Evolutionary conservation across 64 coral and sea anemone species (phyloP), one percentile per base, ranked within the genome.

Genomic region (Pachyseris speciosa): DNA sequence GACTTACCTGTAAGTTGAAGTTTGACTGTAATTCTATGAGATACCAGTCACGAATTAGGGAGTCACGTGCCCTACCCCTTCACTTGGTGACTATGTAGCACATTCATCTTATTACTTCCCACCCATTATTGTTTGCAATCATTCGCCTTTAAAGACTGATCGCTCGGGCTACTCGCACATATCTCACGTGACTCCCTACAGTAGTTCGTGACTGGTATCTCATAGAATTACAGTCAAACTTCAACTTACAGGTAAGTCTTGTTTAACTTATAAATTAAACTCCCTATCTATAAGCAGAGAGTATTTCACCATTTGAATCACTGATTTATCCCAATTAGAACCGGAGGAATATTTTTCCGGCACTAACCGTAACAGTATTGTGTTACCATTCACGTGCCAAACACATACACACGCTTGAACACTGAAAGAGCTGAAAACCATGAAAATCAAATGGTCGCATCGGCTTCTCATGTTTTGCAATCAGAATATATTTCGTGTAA

Each of bases 1-100:
- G 28, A 68, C 13, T 33, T 30, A 68, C 10, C 3, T 67, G 9
- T 0, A 68, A 37, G 65, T 68, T 36, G 31, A n/a, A n/a, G n/a
- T n/a, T n/a, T n/a, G n/a, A n/a, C n/a, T n/a, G n/a, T n/a, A n/a
- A 65, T 25, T 74, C 71, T 76, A 47, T 49, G 40, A 47, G 73
- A 44, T 47, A 13, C 38, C 73, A 76, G 40, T 47, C 38, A 76
- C 71, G 1, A 74, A 74, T 33, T 74, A 43, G 37, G 71, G 71
- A 74, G 71, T 74, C 22, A 45, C 40, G 40, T 76, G 72, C 72
- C 41, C 72, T 76, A 76, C 72, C 40, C 72, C 13, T 76, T 76
- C 26, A 76, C 72, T 25, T 4, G 72, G 16, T 76, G 43, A 28
- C n/a, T n/a, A 0, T 48, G 72, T 76, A 76, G 48, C 28, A 22